Evolutionary conservation across 2,888 invertebrate genomes (phyloP).

Genomic region (Phyto melanocephala): DNA sequence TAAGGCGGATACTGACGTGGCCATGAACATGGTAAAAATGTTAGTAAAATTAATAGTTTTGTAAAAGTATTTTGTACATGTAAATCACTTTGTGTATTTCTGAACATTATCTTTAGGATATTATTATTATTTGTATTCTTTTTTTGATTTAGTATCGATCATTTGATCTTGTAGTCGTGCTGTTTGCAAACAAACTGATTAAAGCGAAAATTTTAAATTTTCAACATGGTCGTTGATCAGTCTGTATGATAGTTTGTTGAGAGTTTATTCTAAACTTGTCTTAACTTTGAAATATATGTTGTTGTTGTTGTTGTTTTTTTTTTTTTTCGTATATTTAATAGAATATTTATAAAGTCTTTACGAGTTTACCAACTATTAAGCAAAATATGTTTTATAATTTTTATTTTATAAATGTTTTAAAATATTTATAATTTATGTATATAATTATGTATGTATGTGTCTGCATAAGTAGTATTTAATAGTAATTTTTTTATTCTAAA

Average conservation of each 20-base stretch:
- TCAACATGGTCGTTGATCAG: slow-evolving; percentile 1
- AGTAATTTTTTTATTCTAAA: background rate
- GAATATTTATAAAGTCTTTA: background rate
- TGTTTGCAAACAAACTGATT: slow-evolving; percentile 50
- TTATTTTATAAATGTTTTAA: background rate
- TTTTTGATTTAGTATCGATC: background rate
- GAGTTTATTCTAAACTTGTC: background rate
- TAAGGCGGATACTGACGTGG: background rate
- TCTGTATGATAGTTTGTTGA: background rate
- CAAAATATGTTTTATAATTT: background rate
- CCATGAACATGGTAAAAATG: slow-evolving; percentile 3
- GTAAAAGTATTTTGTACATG: background rate
- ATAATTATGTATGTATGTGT: no score
- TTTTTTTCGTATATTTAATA: background rate
- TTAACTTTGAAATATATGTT: no score
- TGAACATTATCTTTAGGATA: slow-evolving; percentile 1
- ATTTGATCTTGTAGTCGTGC: slow-evolving; percentile 20
- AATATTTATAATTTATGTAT: no score
- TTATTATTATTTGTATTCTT: background rate
- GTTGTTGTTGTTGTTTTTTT: background rate
- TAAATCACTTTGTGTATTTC: background rate
- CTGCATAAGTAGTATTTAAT: background rate
- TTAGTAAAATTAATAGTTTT: slow-evolving; percentile 1
- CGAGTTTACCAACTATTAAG: background rate
- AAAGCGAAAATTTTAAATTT: slow-evolving; percentile 5